Evolutionary conservation across 2,888 invertebrate genomes (phyloP).

Genomic region (Liodrosophila aerea): DNA sequence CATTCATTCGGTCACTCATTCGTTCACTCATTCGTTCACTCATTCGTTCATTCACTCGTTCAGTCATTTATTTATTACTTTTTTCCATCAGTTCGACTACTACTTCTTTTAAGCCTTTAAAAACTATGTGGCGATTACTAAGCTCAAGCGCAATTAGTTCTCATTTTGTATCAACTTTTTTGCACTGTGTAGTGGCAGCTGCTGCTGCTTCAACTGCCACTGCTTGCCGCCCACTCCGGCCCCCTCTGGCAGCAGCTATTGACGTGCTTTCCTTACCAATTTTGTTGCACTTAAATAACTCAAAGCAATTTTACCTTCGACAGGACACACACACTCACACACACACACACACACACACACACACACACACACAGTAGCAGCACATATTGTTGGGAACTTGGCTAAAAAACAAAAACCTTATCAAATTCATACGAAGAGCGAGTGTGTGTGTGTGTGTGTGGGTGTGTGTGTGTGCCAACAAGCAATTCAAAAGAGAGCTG

Average conservation of each 20-base stretch:
- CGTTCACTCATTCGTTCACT: too few species aligned
- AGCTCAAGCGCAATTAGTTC: too few species aligned
- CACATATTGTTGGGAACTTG: slow-evolving; percentile 13
- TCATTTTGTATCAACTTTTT: too few species aligned
- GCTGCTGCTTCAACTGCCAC: too few species aligned
- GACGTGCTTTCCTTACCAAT: slow-evolving; percentile 53
- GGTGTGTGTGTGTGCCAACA: not conserved
- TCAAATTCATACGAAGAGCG: slow-evolving; percentile 55
- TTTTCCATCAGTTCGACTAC: too few species aligned
- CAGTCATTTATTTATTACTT: too few species aligned
- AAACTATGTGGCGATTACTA: too few species aligned
- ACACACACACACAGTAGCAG: slow-evolving; percentile 1
- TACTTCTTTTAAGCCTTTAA: too few species aligned
- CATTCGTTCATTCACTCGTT: too few species aligned
- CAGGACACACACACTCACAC: slow-evolving; percentile 7
- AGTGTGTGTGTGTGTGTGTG: slow-evolving; percentile 1
- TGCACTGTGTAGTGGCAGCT: too few species aligned
- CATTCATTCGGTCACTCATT: too few species aligned
- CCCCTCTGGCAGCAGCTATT: slow-evolving; percentile 16
- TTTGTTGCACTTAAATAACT: slow-evolving; percentile 49
- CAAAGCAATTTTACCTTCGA: slow-evolving; percentile 49
- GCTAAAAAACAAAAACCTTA: slow-evolving; percentile 56
- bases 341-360: not conserved
- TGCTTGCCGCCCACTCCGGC: too few species aligned
- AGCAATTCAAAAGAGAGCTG: not conserved